Conservation (phyloP, 2,113 vertebrate genomes). For the Hassar affinis region DNA sequence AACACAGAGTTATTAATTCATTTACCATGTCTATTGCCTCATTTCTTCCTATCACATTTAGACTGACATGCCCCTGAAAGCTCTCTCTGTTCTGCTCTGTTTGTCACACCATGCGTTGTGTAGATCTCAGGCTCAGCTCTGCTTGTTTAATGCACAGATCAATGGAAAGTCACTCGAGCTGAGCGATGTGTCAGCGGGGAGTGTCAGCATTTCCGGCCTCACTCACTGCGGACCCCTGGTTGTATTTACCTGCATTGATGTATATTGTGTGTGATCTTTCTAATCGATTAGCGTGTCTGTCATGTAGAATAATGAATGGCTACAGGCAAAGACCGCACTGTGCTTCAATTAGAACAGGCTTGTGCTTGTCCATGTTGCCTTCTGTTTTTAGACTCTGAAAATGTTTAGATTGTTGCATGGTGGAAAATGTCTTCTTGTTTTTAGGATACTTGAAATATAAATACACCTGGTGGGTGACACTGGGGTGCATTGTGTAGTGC, state of each 20-base stretch:
- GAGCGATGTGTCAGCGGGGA: constrained; percentile 1
- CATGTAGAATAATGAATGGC: constrained; percentile 25
- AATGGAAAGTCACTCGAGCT: constrained; percentile 29
- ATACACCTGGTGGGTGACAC: background rate
- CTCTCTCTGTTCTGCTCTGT: constrained; percentile 27
- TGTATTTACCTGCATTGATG: constrained; percentile 14
- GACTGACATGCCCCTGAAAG: constrained; percentile 15
- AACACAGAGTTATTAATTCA: constrained; percentile 8
- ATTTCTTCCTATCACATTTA: constrained; percentile 8
- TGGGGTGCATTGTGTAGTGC: background rate
- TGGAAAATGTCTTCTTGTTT: background rate
- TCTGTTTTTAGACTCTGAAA: background rate
- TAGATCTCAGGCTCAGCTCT: constrained; percentile 30
- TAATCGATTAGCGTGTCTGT: constrained; percentile 37
- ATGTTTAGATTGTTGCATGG: background rate
- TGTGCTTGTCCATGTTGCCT: background rate
- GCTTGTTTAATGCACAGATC: constrained; percentile 25
- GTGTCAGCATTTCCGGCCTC: constrained; percentile 1
- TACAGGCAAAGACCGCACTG: constrained; percentile 12
- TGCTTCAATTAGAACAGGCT: constrained; percentile 29
- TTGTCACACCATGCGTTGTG: constrained; percentile 28
- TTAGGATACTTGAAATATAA: background rate
- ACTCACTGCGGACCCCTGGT: background rate
- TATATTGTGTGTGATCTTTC: constrained; percentile 10
- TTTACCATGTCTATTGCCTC: constrained; percentile 15